Percentiles rank a stretch among this genome's conserved stretches.
Evolutionary conservation across 2,113 vertebrate species (phyloP).

Genomic region (Syngnathus scovelli): DNA sequence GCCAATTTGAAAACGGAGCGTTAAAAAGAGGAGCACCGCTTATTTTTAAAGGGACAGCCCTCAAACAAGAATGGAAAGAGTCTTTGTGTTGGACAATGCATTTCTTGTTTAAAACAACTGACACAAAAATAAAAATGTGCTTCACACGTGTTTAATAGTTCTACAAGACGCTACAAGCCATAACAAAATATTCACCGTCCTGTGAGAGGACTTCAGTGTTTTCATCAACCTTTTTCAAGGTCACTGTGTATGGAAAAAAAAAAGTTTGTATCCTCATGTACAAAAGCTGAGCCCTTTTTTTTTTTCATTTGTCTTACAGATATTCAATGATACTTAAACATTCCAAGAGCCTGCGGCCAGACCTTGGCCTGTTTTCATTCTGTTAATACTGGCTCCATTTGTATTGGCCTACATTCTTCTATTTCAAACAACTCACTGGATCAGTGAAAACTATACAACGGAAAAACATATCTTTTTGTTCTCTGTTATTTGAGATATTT

Average conservation of each 20-base stretch:
- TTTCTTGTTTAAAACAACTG: background rate
- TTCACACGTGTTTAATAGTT: background rate
- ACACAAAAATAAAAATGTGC: background rate
- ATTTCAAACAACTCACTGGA: constrained; percentile 11
- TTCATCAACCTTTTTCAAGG: background rate
- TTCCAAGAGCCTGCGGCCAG: constrained; percentile 9
- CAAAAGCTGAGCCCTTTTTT: background rate
- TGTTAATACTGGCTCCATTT: constrained; percentile 19
- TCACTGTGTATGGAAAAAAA: background rate
- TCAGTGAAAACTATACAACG: constrained; percentile 1
- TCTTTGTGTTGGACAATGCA: background rate
- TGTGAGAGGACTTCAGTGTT: background rate
- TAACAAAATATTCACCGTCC: background rate
- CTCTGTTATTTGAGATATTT: background rate
- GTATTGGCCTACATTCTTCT: constrained; percentile 9
- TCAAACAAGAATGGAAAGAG: background rate
- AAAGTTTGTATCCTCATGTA: background rate
- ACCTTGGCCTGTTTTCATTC: constrained; percentile 20
- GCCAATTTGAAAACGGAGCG: background rate
- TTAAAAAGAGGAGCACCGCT: background rate
- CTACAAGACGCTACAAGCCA: background rate
- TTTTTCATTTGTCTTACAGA: background rate
- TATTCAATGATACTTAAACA: constrained; percentile 3
- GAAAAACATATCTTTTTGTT: background rate
- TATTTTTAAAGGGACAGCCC: background rate